Conservation (phyloP, 2,113 vertebrate species). For the Semicossyphus pulcher region DNA sequence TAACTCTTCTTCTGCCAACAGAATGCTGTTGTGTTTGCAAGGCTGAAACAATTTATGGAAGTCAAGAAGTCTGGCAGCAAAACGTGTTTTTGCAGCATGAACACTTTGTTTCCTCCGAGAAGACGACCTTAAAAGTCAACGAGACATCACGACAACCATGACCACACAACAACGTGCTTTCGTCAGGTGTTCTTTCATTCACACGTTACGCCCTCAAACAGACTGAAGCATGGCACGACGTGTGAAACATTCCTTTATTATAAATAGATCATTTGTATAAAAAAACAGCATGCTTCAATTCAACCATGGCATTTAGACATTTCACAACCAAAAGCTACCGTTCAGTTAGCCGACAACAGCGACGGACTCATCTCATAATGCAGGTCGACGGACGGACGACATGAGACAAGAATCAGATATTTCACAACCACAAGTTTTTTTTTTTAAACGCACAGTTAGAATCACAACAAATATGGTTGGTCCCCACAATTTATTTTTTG, state of each 20-base stretch:
- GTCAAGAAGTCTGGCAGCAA: too few species aligned
- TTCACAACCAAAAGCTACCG: conserved; percentile 90
- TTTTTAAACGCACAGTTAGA: conserved; percentile 89
- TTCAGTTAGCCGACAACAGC: conserved; percentile 88
- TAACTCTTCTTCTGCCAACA: too few species aligned
- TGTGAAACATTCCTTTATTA: conserved; percentile 99
- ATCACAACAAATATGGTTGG: conserved; percentile 91
- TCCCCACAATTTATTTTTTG: conserved; percentile 79
- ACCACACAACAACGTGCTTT: too few species aligned
- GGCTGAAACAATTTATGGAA: too few species aligned
- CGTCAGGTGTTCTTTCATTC: too few species aligned
- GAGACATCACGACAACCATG: too few species aligned
- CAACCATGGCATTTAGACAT: conserved; percentile 91
- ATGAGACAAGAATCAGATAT: conserved; percentile 91
- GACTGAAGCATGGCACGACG: conserved; percentile 85
- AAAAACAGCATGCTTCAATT: conserved; percentile 92
- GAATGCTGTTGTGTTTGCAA: too few species aligned
- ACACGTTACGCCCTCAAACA: too few species aligned
- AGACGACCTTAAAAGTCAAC: too few species aligned
- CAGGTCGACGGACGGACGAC: conserved; percentile 87
- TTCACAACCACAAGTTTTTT: conserved; percentile 88
- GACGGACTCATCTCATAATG: conserved; percentile 90
- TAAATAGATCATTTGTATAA: conserved; percentile 99
- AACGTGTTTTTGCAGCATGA: too few species aligned
- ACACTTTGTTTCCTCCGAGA: too few species aligned